These are phyloP conservation scores for Eurytoma adleriae DNA, from an alignment of 2,888 invertebrate species.

Conservation along the genomic window DNA sequence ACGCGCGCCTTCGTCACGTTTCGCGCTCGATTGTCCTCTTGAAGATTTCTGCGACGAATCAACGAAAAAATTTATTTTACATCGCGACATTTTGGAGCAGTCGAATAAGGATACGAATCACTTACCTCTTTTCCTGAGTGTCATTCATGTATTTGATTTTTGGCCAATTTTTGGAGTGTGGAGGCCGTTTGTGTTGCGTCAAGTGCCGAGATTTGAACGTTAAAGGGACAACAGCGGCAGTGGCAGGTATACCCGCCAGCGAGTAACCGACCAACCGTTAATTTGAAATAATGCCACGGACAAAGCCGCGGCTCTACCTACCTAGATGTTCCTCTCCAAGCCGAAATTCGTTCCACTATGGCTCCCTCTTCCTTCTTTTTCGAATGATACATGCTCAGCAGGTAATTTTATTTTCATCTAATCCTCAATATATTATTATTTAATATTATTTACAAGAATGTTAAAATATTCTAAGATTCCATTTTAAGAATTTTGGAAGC, in stretches of 20 bases:
- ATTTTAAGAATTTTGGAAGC: too few relatives aligned
- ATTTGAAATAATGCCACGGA: not conserved
- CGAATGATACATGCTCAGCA: too few relatives aligned
- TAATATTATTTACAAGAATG: too few relatives aligned
- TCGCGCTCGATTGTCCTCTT: not conserved
- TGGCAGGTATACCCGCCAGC: not conserved
- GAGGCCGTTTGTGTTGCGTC: too few relatives aligned
- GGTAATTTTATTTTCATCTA: too few relatives aligned
- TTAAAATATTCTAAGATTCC: too few relatives aligned
- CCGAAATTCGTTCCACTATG: too few relatives aligned
- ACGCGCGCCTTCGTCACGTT: conserved; percentile 42
- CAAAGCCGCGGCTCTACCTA: too few relatives aligned
- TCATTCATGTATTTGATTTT: conserved; percentile 1
- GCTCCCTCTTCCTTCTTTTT: too few relatives aligned
- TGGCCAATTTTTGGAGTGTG: too few relatives aligned
- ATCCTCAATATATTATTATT: too few relatives aligned
- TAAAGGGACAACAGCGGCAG: conserved; percentile 31
- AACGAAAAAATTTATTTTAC: not conserved
- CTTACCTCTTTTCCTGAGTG: conserved; percentile 5
- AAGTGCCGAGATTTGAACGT: conserved; percentile 1
- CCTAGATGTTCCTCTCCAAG: too few relatives aligned
- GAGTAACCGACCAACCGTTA: conserved; percentile 18
- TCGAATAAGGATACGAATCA: not conserved
- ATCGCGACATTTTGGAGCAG: not conserved
- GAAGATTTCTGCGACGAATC: not conserved